Conservation (phyloP, 2,113 vertebrate species). For the Rhegmatorhina hoffmannsi region DNA sequence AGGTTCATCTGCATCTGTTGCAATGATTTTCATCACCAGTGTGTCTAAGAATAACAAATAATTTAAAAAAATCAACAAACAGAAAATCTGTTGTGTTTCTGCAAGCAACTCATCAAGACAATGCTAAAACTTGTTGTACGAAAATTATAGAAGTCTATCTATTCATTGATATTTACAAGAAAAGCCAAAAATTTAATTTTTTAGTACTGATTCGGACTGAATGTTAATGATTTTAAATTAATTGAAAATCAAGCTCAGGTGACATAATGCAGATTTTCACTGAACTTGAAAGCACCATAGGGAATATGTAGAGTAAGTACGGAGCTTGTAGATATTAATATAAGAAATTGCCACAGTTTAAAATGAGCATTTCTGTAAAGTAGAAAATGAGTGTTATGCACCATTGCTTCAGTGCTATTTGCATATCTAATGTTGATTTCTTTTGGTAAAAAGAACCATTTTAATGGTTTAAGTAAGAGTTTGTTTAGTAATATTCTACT, state of each 20-base stretch:
- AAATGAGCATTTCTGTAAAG: neutral
- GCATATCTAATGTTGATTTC: neutral
- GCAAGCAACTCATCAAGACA: neutral
- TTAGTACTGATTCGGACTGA: neutral
- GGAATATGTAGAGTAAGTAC: neutral
- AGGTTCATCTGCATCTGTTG: slow-evolving; percentile 85
- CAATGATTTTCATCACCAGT: slow-evolving; percentile 83
- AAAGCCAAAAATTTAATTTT: neutral
- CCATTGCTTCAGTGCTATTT: neutral
- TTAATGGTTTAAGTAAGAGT: neutral
- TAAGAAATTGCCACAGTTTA: neutral
- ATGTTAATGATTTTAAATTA: neutral
- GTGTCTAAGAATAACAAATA: slow-evolving; percentile 76
- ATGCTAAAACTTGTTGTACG: neutral
- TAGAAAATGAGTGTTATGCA: neutral
- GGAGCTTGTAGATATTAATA: neutral
- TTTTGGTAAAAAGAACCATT: neutral
- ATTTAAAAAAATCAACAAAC: neutral
- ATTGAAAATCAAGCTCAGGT: neutral
- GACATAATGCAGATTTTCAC: neutral
- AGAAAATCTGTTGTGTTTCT: neutral
- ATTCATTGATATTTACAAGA: neutral
- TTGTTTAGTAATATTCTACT: neutral
- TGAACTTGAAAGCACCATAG: neutral
- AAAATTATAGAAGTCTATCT: neutral